Conservation (phyloP, 2,888 invertebrate species). For the Ormyrus nitidulus region DNA sequence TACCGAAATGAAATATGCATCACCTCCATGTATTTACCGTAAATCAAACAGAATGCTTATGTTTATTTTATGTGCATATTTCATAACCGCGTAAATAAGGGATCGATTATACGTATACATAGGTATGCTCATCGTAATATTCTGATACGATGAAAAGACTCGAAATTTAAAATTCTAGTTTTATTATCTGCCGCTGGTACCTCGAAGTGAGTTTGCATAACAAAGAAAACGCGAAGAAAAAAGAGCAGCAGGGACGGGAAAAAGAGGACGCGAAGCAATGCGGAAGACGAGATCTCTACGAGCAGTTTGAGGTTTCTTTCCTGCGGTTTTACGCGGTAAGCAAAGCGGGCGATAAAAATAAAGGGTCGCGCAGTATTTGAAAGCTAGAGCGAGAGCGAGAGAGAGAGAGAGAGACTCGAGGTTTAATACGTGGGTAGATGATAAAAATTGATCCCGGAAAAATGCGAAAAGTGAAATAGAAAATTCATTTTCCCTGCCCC, state of each 20-base stretch:
- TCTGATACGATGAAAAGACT: constrained; percentile 9
- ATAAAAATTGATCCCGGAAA: constrained; percentile 11
- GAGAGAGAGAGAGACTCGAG: neutral
- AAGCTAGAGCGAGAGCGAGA: neutral
- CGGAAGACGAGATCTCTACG: constrained; percentile 11
- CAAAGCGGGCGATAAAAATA: constrained; percentile 36
- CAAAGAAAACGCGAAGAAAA: too few species aligned
- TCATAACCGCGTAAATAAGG: constrained; percentile 10
- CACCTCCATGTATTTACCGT: too few species aligned
- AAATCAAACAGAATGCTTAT: neutral
- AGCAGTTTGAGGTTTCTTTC: constrained; percentile 31
- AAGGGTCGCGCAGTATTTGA: constrained; percentile 9
- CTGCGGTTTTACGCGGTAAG: constrained; percentile 38
- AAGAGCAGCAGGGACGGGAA: neutral
- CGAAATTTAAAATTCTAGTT: constrained; percentile 26
- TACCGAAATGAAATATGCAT: too few species aligned
- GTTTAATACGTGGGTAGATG: constrained; percentile 23
- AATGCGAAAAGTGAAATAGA: constrained; percentile 16
- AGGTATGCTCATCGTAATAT: neutral
- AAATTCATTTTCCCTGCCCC: constrained; percentile 27
- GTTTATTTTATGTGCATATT: constrained; percentile 19
- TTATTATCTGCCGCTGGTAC: constrained; percentile 2
- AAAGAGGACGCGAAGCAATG: neutral
- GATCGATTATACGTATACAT: constrained; percentile 18
- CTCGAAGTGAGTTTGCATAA: too few species aligned